Percentiles rank a stretch among this genome's conserved stretches.
phyloP scores from a whole-genome alignment of 2,113 vertebrate species.

The Nettapus auritus region DNA sequence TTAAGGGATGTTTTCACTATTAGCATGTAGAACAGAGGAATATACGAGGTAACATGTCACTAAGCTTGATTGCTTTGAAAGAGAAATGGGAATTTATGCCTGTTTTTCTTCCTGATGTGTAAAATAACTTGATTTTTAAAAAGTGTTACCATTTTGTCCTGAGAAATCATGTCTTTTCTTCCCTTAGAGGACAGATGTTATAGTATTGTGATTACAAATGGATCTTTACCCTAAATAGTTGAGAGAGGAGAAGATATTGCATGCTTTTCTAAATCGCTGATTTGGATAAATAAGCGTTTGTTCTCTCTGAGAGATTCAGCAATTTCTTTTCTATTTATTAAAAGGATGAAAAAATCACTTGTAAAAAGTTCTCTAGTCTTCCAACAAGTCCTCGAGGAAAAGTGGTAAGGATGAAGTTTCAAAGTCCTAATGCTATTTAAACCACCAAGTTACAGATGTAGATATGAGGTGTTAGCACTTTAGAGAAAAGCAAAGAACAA shows the following conservation, averaged over 20 bases:
- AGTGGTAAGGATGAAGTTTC: neutral
- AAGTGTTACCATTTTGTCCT: neutral
- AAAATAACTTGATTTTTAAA: slow-evolving; percentile 1
- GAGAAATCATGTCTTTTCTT: neutral
- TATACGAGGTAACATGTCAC: neutral
- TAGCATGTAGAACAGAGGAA: neutral
- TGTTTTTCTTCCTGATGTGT: neutral
- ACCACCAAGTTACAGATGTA: neutral
- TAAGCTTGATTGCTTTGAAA: neutral
- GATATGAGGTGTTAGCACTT: neutral
- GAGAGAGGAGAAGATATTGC: neutral
- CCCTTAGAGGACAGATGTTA: slow-evolving; percentile 2
- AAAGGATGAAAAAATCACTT: neutral
- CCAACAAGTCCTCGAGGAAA: neutral
- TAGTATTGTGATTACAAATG: neutral
- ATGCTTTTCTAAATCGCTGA: neutral
- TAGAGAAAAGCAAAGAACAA: neutral
- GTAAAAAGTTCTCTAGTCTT: neutral
- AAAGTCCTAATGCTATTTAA: neutral
- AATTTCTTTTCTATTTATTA: neutral
- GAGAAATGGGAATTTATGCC: neutral
- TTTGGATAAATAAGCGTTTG: slow-evolving; percentile 34
- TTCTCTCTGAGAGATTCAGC: neutral
- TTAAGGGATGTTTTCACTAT: slow-evolving; percentile 11
- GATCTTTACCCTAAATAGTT: neutral